Evolutionary conservation across 2,888 invertebrate species (phyloP), one percentile per base, ranked within the genome.

Genomic region (Xanthia togata): DNA sequence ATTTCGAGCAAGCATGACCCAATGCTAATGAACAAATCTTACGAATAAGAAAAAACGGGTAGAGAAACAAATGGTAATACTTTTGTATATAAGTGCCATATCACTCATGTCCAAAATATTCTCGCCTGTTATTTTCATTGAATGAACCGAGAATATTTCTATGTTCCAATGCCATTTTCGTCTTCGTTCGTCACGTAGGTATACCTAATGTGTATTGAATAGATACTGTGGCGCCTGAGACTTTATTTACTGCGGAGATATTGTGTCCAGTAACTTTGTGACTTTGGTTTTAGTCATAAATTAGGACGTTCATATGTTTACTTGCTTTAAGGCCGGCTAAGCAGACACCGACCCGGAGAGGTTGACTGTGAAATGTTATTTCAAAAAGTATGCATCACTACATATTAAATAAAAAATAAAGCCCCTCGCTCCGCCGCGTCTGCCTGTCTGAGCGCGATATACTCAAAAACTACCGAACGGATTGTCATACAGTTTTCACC

Each of bases 131-230:
- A 69, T 62, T 74, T 85, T 70, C 57, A 53, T 35, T 69, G 50
- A 85, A 82, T 72, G 59, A 85, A 72, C 65, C 41, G 41, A 62
- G 70, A 41, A 81, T 78, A 77, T 76, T 31, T 77, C 44, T 81
- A 64, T 76, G 47, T 73, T 50, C 23, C 60, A 62, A 85, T 71
- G 83, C 31, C 77, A 57, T 81, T 77, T 76, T 70, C 47, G 63
- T 55, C 50, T 82, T 55, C 64, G 71, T 78, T 67, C 55, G 65
- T 69, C 71, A 72, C 73, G 73, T 81, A 59, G n/a, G n/a, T n/a
- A n/a, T n/a, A n/a, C n/a, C n/a, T 74, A 31, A 79, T 59, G 41
- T 67, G 35, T 67, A 84, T 69, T 76, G 76, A 76, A 83, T 73
- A 76, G 67, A 67, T 67, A 38, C 35, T 68, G 70, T 62, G 20